Evolutionary conservation across 2,113 vertebrate genomes (phyloP), one percentile per base, ranked within the genome.

Genomic region (Campylomormyrus tamandua): DNA sequence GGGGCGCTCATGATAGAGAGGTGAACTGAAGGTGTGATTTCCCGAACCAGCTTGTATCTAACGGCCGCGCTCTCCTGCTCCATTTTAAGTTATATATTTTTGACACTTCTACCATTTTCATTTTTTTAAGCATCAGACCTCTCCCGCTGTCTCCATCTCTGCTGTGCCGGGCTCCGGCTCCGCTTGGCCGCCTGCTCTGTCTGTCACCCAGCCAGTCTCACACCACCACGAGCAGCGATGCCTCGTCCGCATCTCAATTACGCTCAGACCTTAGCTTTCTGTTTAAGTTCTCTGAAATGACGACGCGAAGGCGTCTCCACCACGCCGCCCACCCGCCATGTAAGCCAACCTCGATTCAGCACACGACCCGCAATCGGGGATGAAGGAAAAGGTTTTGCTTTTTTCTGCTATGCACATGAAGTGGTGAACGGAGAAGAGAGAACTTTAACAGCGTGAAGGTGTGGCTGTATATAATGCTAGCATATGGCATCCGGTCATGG

Each of bases 401-500:
- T 93, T 96, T 96, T 96, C 96, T 95, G 97, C 97, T 97, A 97
- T 97, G 97, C 97, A 97, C 97, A 95, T 96, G 94, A 95, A 96
- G 95, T 93, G 46, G 53, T 21, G 92, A 90, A 89, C 6, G 5
- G 42, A 46, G 90, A 90, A 74, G 77, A 87, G 39, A 90, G 87
- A 90, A 62, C 56, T 77, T 87, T 88, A 80, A 93, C 93, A 94
- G 94, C 91, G 92, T 96, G 94, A 95, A 96, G 94, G 96, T 95
- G 94, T 86, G 96, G 97, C 95, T 99, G 98, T 99, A 99, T 93
- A 99, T 98, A 98, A 95, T 94, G 96, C 96, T 96, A 97, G 96
- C 96, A 95, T 97, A 97, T 97, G 97, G 97, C 97, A 98, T 98
- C 98, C 96, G 97, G 97, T 98, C 96, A 96, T 95, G 93, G 93